Evolutionary conservation across 2,888 invertebrate genomes (phyloP), one percentile per base, ranked within the genome.

Genomic region (Stomorhina lunata): DNA sequence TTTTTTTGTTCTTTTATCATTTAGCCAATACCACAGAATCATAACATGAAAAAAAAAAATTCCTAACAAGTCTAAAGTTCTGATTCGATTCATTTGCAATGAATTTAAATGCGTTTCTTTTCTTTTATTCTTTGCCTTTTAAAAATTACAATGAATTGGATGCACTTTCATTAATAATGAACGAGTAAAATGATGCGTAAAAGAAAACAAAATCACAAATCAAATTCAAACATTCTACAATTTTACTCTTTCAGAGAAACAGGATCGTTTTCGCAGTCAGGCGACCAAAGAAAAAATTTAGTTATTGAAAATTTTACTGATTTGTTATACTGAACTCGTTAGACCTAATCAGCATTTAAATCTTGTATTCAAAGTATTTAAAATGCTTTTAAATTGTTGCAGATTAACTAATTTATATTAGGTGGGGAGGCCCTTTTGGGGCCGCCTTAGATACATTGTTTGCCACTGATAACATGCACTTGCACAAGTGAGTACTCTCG

Each of bases 401-500:
- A 17, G 7, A 45, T 53, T 27, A 12, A 12, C 1, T 59, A 34
- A 34, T 15, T 17, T 34, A 17, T 61, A 40, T n/a, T 15, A 17
- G 5, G n/a, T 9, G 2, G 40, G 10, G 27, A 63, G 57, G 55
- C 34, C 59, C 22, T 1, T 32, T 32, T 15, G n/a, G 65, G 27
- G 65, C 72, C 27, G 15, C 40, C 50, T 48, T 66, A 4, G 17
- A 2, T 40, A 72, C 50, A 50, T 20, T 29, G 66, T 59, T 59
- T 32, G 27, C 7, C 37, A 22, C 59, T 72, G 79, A 79, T 66
- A 65, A 65, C 40, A 45, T 71, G 66, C 66, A 72, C 66, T 66
- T 79, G 65, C 78, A 65, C 55, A 48, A 69, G 17, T 43, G 15
- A 4, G 43, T 73, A 59, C 40, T 45, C 15, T 59, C 59, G 2